These are phyloP conservation scores for Caenorhabditis parvicauda DNA, from an alignment of 2,888 invertebrate genomes.

Conservation along the genomic window DNA sequence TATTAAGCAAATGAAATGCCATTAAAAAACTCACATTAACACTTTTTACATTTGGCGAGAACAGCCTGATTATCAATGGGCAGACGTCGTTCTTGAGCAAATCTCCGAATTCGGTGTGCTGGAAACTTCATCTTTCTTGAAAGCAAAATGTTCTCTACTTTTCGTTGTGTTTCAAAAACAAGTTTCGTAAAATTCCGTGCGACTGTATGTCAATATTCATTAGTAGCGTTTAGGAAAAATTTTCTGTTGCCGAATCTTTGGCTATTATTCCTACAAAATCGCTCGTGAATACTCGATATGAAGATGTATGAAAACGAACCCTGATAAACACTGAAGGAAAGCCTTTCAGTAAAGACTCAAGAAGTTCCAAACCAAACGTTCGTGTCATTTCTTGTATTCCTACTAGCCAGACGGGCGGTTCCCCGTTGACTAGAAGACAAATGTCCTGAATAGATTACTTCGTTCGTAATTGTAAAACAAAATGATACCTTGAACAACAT, in stretches of 20 bases:
- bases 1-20: not conserved
- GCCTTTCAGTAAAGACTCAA: slow-evolving; percentile 84
- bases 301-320: slow-evolving; percentile 60
- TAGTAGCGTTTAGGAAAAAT: not conserved
- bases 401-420: slow-evolving; percentile 89
- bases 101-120: slow-evolving; percentile 91
- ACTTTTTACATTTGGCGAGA: slow-evolving; percentile 97
- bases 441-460: slow-evolving; percentile 73
- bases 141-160: not conserved
- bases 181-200: not conserved
- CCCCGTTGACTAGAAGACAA: slow-evolving; percentile 91
- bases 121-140: slow-evolving; percentile 47
- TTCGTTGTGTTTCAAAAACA: not conserved
- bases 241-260: not conserved
- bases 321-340: slow-evolving; percentile 66
- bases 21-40: slow-evolving; percentile 66
- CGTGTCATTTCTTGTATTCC: slow-evolving; percentile 96
- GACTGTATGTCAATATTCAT: not conserved
- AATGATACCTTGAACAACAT: slow-evolving; percentile 80
- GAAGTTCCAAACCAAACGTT: slow-evolving; percentile 88
- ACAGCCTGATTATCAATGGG: slow-evolving; percentile 93
- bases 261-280: not conserved
- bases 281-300: too few relatives aligned
- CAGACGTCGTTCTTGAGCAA: slow-evolving; percentile 93
- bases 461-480: not conserved